Conservation (phyloP, 2,888 invertebrate species). For the Cheilosia scutellata region DNA sequence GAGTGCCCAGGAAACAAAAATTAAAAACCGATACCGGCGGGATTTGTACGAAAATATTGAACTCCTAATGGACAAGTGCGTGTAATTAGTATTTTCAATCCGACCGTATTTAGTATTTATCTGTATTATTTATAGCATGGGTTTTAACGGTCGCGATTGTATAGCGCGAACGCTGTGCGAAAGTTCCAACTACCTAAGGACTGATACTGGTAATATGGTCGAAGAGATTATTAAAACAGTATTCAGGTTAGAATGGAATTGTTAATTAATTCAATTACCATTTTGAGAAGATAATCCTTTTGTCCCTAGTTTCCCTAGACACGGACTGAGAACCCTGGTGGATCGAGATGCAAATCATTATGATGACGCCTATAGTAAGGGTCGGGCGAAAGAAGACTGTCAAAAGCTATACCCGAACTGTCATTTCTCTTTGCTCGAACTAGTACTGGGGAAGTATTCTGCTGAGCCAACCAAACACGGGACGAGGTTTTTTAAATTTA, state of each 20-base stretch:
- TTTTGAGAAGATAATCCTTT: neutral
- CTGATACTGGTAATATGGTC: slow-evolving; percentile 87
- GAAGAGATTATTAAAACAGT: slow-evolving; percentile 89
- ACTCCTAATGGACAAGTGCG: slow-evolving; percentile 88
- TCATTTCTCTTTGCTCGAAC: slow-evolving; percentile 89
- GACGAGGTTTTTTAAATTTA: neutral
- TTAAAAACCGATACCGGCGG: slow-evolving; percentile 86
- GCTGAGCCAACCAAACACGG: slow-evolving; percentile 78
- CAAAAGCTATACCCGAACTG: slow-evolving; percentile 86
- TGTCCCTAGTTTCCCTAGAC: slow-evolving; percentile 77
- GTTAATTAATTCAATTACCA: no score
- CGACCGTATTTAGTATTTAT: neutral
- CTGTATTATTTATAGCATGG: slow-evolving; percentile 87
- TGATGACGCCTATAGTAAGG: slow-evolving; percentile 87
- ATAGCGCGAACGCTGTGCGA: slow-evolving; percentile 90
- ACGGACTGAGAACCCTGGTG: slow-evolving; percentile 73
- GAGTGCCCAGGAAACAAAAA: slow-evolving; percentile 77
- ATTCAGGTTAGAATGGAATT: slow-evolving; percentile 86
- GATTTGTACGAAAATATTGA: slow-evolving; percentile 89
- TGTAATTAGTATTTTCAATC: slow-evolving; percentile 18
- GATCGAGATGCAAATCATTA: slow-evolving; percentile 87
- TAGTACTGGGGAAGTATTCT: slow-evolving; percentile 87
- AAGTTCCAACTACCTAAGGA: slow-evolving; percentile 87
- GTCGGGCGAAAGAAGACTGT: slow-evolving; percentile 85
- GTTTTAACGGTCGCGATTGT: slow-evolving; percentile 89